Base-by-base conservation (phyloP, 2,797 vertebrate species). In the Anguilla pacifica region DNA sequence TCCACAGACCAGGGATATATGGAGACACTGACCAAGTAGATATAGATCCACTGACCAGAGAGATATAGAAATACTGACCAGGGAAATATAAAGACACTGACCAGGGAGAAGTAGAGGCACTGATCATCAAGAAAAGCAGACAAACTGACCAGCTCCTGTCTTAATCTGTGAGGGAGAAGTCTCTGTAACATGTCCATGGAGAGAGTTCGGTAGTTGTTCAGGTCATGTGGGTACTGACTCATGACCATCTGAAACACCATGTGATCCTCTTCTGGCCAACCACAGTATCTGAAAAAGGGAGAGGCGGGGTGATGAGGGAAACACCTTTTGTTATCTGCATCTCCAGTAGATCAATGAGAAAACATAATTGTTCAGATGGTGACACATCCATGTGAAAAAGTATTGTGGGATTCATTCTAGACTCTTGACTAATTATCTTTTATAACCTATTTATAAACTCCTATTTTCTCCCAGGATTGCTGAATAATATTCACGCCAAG, bases 151-250 rank as follows among this genome's bases (percentile, higher is more conserved):
- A 98, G 95, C 87, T 98, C 95, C 4, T 92, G 93, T 91, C 95
- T 96, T n/a, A 95, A 94, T 92, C 94, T 97, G 86, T 96, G 92
- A 57, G 97, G 97, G 90, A 99, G 96, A 86, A 96, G 90, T 92
- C 96, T 97, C 88, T 95, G 96, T 89, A 99, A 92, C 96, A 97
- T 95, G 91, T 99, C 97, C 72, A 97, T 94, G 92, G 94, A 98
- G 64, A 99, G 93, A 3, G 89, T 91, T 91, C 97, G 97, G 92
- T 96, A 95, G 91, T 96, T 95, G 91, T 92, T 92, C 31, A 96
- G 87, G 85, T 96, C 93, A 64, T 94, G 92, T 79, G 95, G 94
- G 91, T 99, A 99, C 89, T 97, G 96, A 89, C 91, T 92, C 88
- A 96, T 49, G 53, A 96, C 95, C 90, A 95, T 89, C 90, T 96